phyloP scores from a whole-genome alignment of 1,140 invertebrate genomes.

The Lycorma delicatula region DNA sequence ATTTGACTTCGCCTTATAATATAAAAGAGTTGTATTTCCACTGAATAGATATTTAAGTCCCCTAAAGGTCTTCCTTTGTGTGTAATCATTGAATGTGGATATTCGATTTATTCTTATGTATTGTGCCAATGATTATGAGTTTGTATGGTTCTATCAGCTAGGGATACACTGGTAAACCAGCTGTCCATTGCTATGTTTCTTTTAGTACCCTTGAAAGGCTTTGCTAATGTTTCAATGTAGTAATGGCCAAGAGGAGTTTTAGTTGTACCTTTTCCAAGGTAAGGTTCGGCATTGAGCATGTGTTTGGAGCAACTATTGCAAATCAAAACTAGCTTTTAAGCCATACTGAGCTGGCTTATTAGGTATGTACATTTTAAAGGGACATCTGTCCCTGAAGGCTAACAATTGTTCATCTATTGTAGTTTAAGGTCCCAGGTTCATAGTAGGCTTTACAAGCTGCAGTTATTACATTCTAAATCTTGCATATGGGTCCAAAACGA shows the following conservation, averaged over 20 bases:
- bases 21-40: slow-evolving; percentile 33
- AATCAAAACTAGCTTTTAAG: slow-evolving; percentile 20
- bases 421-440: no score
- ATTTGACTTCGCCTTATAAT: slow-evolving; percentile 32
- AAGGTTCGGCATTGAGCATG: slow-evolving; percentile 32
- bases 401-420: slow-evolving; percentile 26
- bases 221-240: slow-evolving; percentile 13
- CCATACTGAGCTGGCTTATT: slow-evolving; percentile 33
- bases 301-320: slow-evolving; percentile 33
- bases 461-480: slow-evolving; percentile 19
- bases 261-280: slow-evolving; percentile 37
- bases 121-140: slow-evolving; percentile 22
- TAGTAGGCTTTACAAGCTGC: slow-evolving; percentile 4
- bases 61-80: slow-evolving; percentile 6
- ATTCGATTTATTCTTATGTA: slow-evolving; percentile 21
- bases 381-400: slow-evolving; percentile 35
- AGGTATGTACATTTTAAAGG: no score
- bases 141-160: slow-evolving; percentile 17
- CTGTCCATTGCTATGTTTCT: slow-evolving; percentile 25
- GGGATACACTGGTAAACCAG: slow-evolving; percentile 20
- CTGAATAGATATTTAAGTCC: slow-evolving; percentile 28
- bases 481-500: slow-evolving; percentile 22
- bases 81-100: slow-evolving; percentile 5
- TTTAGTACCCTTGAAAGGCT: slow-evolving; percentile 13
- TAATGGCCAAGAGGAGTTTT: slow-evolving; percentile 9